Evolutionary conservation across 2,797 vertebrate species (phyloP).

Genomic region (Alcedo atthis): DNA sequence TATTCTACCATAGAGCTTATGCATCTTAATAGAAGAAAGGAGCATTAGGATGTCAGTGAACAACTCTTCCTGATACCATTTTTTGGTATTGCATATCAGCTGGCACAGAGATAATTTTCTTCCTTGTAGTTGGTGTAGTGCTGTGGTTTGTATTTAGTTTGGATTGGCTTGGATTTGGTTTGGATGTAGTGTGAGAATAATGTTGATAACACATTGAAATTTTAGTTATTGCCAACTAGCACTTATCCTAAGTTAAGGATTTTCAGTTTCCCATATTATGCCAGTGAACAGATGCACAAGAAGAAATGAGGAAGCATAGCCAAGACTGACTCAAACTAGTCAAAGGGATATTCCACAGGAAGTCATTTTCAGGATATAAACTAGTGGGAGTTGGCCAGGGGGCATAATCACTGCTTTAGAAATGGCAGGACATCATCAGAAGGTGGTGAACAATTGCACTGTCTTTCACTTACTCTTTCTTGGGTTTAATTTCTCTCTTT

Average conservation of each 20-base stretch:
- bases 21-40: not conserved
- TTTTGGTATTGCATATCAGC: not conserved
- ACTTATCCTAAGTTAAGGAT: not conserved
- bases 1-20: not conserved
- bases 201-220: not conserved
- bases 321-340: not conserved
- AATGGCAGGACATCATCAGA: not conserved
- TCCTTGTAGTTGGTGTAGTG: not conserved
- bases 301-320: not conserved
- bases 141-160: not conserved
- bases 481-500: not conserved
- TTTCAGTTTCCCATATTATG: not conserved
- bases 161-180: not conserved
- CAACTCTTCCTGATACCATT: fast-evolving
- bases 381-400: not conserved
- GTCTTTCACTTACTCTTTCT: not conserved
- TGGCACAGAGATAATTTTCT: not conserved
- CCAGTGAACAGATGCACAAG: not conserved
- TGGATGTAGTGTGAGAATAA: not conserved
- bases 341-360: not conserved
- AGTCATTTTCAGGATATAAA: not conserved
- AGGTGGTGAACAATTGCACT: not conserved
- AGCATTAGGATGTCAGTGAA: not conserved
- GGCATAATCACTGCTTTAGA: not conserved
- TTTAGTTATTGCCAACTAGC: not conserved